Evolutionary conservation across 2,888 invertebrate species (phyloP).

Genomic region (Rugalucina vietnamica): DNA sequence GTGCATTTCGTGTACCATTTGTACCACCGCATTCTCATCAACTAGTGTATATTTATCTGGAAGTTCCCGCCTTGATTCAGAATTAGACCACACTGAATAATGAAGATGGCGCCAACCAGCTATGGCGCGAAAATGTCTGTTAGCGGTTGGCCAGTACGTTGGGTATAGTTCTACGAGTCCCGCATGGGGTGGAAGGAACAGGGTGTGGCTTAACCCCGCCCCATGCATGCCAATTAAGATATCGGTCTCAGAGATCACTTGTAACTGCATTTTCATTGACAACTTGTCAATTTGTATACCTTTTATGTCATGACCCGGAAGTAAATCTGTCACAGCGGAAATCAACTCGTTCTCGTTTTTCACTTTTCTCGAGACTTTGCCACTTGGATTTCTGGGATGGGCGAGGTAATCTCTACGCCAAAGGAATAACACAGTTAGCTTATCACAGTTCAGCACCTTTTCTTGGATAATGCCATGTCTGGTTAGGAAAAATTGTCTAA

Average conservation of each 20-base stretch:
- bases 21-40: constrained; percentile 29
- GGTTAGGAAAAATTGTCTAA: constrained; percentile 77
- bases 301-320: constrained; percentile 65
- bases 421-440: constrained; percentile 77
- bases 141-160: constrained; percentile 71
- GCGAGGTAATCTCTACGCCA: constrained; percentile 82
- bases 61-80: constrained; percentile 28
- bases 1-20: constrained; percentile 39
- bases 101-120: constrained; percentile 47
- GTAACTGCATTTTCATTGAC: constrained; percentile 77
- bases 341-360: constrained; percentile 80
- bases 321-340: constrained; percentile 51
- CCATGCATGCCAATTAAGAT: constrained; percentile 83
- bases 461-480: constrained; percentile 55
- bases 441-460: constrained; percentile 70
- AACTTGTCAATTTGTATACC: constrained; percentile 79
- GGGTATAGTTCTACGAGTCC: constrained; percentile 81
- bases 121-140: constrained; percentile 77
- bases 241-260: constrained; percentile 73
- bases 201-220: constrained; percentile 80
- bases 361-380: constrained; percentile 80
- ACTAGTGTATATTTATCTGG: constrained; percentile 42
- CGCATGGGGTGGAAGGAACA: constrained; percentile 80
- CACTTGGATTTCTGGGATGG: constrained; percentile 82
- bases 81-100: constrained; percentile 45